Percentiles rank a stretch among this genome's conserved stretches.
Evolutionary conservation across 2,888 invertebrate species (phyloP).

Genomic region (Emmelina monodactyla): DNA sequence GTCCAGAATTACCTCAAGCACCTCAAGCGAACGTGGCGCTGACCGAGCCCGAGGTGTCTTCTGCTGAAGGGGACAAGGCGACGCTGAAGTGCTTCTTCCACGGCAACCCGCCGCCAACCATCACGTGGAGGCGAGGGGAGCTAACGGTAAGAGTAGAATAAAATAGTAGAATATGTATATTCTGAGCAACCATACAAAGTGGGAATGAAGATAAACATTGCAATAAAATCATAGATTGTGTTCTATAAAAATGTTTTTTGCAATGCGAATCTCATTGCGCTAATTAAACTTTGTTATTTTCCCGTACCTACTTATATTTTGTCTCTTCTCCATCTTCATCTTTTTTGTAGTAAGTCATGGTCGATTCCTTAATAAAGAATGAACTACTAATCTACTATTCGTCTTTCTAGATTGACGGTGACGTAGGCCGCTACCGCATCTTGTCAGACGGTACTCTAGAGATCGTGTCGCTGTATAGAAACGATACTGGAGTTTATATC

Average conservation of each 20-base stretch:
- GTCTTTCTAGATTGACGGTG: constrained; percentile 71
- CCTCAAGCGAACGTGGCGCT: constrained; percentile 39
- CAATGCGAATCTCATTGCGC: too few relatives aligned
- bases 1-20: constrained; percentile 25
- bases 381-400: too few relatives aligned
- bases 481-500: constrained; percentile 85
- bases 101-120: constrained; percentile 79
- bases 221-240: too few relatives aligned
- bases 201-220: too few relatives aligned
- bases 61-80: constrained; percentile 76
- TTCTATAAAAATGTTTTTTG: too few relatives aligned
- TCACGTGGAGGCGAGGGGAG: constrained; percentile 79
- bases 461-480: constrained; percentile 80
- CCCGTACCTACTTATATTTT: too few relatives aligned
- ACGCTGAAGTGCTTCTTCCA: constrained; percentile 77
- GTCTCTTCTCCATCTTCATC: too few relatives aligned
- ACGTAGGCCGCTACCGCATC: constrained; percentile 75
- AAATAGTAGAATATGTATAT: too few relatives aligned
- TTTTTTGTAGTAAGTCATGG: too few relatives aligned
- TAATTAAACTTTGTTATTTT: too few relatives aligned
- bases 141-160: constrained; percentile 72
- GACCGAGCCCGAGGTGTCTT: constrained; percentile 68
- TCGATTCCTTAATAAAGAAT: too few relatives aligned
- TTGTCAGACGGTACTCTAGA: constrained; percentile 78
- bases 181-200: too few relatives aligned